Percentiles rank a stretch among this genome's conserved stretches.
Evolutionary conservation across 2,797 vertebrate genomes (phyloP).

Genomic region (Loriculus beryllinus): DNA sequence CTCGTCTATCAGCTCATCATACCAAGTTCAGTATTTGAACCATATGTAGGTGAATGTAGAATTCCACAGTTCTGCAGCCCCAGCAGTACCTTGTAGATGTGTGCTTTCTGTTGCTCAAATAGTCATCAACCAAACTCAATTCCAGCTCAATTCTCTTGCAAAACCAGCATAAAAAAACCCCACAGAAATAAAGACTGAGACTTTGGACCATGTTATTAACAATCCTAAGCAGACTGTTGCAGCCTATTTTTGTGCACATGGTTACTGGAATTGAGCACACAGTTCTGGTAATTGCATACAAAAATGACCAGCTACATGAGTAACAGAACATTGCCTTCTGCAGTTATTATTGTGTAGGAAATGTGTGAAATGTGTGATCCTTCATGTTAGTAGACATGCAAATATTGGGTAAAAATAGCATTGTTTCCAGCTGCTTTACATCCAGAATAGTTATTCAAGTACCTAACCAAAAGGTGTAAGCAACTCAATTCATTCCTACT

Average conservation of each 20-base stretch:
- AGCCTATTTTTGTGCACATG: neutral
- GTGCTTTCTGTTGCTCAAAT: neutral
- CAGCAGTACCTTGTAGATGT: neutral
- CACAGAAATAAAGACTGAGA: neutral
- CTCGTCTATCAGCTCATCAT: neutral
- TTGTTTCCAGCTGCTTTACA: neutral
- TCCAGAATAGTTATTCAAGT: neutral
- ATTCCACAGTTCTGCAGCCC: neutral
- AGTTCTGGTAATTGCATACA: slow-evolving; percentile 5
- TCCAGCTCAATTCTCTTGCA: neutral
- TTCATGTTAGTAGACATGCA: neutral
- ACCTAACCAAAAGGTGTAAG: neutral
- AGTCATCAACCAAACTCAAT: neutral
- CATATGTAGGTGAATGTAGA: neutral
- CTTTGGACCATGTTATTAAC: neutral
- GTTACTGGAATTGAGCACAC: neutral
- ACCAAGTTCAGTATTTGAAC: neutral
- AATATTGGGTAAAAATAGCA: neutral
- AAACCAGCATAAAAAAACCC: neutral
- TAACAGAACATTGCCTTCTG: neutral
- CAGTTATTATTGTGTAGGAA: neutral
- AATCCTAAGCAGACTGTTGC: neutral
- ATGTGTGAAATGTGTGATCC: neutral
- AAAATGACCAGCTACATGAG: neutral
- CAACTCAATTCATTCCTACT: neutral